Percentiles rank a stretch among this genome's conserved stretches.
Conservation (phyloP, 2,113 vertebrate genomes). For the Zonotrichia leucophrys region DNA sequence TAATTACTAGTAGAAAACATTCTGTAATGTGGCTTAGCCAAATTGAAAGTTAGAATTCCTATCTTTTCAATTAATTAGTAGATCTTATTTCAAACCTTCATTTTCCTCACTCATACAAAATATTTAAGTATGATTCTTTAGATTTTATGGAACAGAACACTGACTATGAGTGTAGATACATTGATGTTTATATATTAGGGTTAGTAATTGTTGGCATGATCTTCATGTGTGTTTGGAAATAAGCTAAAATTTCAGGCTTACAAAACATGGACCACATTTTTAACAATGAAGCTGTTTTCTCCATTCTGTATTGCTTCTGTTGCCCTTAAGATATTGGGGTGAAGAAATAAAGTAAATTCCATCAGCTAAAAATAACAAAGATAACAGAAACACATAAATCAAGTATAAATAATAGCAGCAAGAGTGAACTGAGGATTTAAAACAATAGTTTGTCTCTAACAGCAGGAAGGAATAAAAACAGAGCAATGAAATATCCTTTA, state of each 20-base stretch:
- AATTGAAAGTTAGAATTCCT: not conserved
- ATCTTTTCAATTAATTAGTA: not conserved
- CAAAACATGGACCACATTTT: not conserved
- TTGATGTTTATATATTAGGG: not conserved
- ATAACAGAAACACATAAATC: slow-evolving; percentile 66
- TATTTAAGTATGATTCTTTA: not conserved
- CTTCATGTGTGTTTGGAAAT: not conserved
- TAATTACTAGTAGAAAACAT: not conserved
- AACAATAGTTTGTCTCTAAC: not conserved
- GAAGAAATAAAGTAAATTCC: slow-evolving; percentile 62
- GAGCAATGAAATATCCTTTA: not conserved
- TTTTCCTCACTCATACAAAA: not conserved
- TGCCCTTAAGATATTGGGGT: slow-evolving; percentile 66
- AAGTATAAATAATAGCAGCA: slow-evolving; percentile 37
- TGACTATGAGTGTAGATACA: not conserved
- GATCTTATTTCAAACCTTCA: not conserved
- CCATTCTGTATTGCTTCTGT: slow-evolving; percentile 7
- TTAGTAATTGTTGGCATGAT: not conserved
- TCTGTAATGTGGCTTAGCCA: not conserved
- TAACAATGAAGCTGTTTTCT: slow-evolving; percentile 10
- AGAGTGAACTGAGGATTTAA: slow-evolving; percentile 13
- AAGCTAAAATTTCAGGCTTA: not conserved
- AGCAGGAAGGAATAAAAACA: not conserved
- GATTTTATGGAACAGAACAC: not conserved
- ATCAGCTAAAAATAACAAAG: slow-evolving; percentile 62